Base-by-base conservation (phyloP, 2,888 invertebrate genomes). In the Limenitis camilla region DNA sequence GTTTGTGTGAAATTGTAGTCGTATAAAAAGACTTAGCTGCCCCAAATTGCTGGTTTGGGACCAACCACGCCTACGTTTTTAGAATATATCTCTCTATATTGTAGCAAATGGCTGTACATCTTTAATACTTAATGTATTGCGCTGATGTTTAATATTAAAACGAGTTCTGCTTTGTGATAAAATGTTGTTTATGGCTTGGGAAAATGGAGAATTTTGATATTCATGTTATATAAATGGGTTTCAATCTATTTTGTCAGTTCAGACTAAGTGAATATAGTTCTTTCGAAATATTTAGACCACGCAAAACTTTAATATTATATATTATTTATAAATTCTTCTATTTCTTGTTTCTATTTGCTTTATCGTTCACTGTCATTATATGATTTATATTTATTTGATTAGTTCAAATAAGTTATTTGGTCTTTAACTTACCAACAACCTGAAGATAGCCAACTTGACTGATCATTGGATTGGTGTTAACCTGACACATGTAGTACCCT, bases 391-490 rank as follows among this genome's bases (percentile, higher is more conserved):
- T 19, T 19, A 19, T 19, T 19, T 19, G 19, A 19, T 19, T 19
- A 19, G 19, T 19, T 19, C 3, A 19, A n/a, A 42, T n/a, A 32
- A 42, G 4, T 28, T 29, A 30, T 10, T 11, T 7, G 6, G n/a
- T n/a, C n/a, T n/a, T 41, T 2, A 27, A 67, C 94, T 91, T 76
- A 96, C 97, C 96, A 36, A 96, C 96, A 57, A 97, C 96, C 86
- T 96, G 95, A 39, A 97, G 90, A 76, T 94, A 96, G 53, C 97
- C 97, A 35, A 96, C 95, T 90, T 96, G 96, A 74, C 95, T 96
- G 74, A 96, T 96, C 96, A 96, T 96, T 0, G 97, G 97, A 78
- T 95, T 94, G 43, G 96, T 96, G 82, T 97, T 97, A 64, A 91
- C 91, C 85, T 95, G 95, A 80, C 95, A 95, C 94, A 95, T 94